phyloP scores from a whole-genome alignment of 2,888 invertebrate genomes.

The Ophion ventricosus region DNA sequence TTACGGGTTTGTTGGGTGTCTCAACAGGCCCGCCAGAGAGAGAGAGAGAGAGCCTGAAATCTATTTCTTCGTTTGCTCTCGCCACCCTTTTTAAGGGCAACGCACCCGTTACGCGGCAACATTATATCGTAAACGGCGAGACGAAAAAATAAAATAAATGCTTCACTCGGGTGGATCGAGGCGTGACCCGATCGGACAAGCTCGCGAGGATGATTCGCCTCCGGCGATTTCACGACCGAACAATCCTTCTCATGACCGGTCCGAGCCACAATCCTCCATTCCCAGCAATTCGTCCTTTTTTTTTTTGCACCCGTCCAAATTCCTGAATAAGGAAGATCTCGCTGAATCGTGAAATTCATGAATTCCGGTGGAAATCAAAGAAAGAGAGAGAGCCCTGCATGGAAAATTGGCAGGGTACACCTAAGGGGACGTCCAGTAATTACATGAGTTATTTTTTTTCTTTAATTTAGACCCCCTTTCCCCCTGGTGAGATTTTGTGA shows the following conservation, averaged over 20 bases:
- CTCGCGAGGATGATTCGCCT: not conserved
- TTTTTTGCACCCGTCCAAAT: not conserved
- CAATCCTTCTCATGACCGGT: not conserved
- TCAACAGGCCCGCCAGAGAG: not conserved
- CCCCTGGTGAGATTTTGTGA: too few species aligned
- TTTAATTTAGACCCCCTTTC: too few species aligned
- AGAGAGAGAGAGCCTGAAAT: slow-evolving; percentile 38
- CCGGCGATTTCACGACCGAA: not conserved
- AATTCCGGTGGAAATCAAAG: not conserved
- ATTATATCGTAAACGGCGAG: not conserved
- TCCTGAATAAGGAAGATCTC: slow-evolving; percentile 11
- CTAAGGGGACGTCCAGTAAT: too few species aligned
- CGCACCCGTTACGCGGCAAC: slow-evolving; percentile 7
- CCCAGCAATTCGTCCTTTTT: too few species aligned
- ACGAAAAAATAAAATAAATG: slow-evolving; percentile 7
- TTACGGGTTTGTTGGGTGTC: slow-evolving; percentile 48
- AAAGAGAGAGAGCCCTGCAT: too few species aligned
- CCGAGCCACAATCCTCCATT: not conserved
- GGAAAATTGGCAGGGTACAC: too few species aligned
- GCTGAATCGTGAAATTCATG: not conserved
- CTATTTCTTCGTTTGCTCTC: slow-evolving; percentile 14
- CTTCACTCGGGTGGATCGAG: not conserved
- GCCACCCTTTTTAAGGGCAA: slow-evolving; percentile 18
- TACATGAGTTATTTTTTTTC: too few species aligned
- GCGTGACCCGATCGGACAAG: not conserved